phyloP scores from a whole-genome alignment of 2,888 invertebrate genomes.

The Corythucha ciliata region DNA sequence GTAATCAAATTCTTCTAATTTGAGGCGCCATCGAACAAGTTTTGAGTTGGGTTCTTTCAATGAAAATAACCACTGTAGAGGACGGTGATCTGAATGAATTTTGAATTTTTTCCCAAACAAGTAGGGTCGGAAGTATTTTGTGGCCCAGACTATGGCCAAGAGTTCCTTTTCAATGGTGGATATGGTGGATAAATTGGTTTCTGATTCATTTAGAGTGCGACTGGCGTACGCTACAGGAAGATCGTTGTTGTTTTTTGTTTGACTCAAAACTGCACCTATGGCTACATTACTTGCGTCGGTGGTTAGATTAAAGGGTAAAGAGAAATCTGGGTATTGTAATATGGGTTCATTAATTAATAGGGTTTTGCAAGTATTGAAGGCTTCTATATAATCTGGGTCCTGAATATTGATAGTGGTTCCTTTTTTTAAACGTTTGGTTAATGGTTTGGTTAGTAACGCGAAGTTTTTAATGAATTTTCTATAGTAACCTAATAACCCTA shows the following conservation, averaged over 20 bases:
- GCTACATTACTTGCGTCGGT: background rate
- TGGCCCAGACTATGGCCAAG: background rate
- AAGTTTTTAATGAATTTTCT: no score
- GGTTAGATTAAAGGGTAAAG: background rate
- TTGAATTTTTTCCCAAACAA: background rate
- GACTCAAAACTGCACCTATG: no score
- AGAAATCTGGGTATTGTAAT: no score
- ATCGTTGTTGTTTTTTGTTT: background rate
- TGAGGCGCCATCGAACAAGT: no score
- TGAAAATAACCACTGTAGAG: no score
- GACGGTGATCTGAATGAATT: background rate
- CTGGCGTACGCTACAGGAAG: background rate
- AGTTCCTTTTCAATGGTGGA: background rate
- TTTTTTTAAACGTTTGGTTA: no score
- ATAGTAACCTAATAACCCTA: no score
- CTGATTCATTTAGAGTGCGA: background rate
- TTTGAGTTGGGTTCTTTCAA: no score
- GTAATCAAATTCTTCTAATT: no score
- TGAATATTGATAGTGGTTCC: background rate
- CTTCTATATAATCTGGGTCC: background rate
- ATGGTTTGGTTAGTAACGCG: no score
- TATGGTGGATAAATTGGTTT: background rate
- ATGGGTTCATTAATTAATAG: no score
- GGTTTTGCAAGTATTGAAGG: background rate
- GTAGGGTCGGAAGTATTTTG: background rate